Base-by-base conservation (phyloP, 2,888 invertebrate species). In the Teleogryllus oceanicus region DNA sequence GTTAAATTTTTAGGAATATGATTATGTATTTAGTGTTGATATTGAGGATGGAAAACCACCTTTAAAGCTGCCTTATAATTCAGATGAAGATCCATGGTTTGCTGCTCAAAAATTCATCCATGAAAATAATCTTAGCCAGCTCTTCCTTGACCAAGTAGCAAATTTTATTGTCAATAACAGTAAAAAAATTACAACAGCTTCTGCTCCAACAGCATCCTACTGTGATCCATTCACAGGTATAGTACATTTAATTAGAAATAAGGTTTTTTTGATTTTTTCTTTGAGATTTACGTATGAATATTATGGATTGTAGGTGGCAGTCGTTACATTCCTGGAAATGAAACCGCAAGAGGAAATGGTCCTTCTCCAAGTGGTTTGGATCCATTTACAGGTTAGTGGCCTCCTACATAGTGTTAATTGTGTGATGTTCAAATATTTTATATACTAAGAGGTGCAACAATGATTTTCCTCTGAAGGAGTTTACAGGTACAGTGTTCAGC, bases 21-120 rank as follows among this genome's bases (percentile, higher is more conserved):
- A 99, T 88, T 98, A 92, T 87, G 97, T 98, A 50, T 98, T 99
- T 87, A 94, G 92, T 83, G 96, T 99, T n/a, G 98, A 98, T 84
- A 93, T 98, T 80, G 95, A 97, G 85, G 97, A 97, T 85, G 96
- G 94, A 1, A 92, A 92, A 78, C 95, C 96, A 0, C 92, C 96
- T 0, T 88, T 98, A 21, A 97, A 98, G 86, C 88, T 99, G 83
- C 97, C 98, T 0, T 99, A 93, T 86, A 97, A 99, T 87, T 90
- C 90, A 81, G 92, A 90, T 24, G 96, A 99, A 83, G 97, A 99
- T 88, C 97, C 98, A 0, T 98, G 96, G 94, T 89, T 91, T 79
- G 94, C 94, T 0, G 98, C 99, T 0, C 96, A 98, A 86, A 89
- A 91, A 50, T 99, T 99, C 86, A 94, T 98, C 82, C 92, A 96